Conservation (phyloP, 1,140 invertebrate species). For the Drosophila miranda region DNA sequence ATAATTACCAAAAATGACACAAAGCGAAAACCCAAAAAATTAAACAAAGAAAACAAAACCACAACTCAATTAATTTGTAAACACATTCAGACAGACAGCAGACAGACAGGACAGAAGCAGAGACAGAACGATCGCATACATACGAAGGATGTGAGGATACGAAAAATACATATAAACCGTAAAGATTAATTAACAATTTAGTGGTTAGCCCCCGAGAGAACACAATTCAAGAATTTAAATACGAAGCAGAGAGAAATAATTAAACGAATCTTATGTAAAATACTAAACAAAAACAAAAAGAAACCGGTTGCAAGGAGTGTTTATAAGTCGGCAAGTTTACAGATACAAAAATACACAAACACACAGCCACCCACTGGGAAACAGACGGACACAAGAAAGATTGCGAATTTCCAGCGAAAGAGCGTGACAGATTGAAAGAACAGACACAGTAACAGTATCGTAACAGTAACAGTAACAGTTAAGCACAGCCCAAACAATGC, state of each 20-base stretch:
- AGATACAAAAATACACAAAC: conserved; percentile 5
- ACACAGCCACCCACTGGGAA: neutral
- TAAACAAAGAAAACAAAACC: neutral
- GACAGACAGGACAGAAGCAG: neutral
- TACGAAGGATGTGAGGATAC: conserved; percentile 27
- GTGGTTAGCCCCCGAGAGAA: conserved; percentile 39
- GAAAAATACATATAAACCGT: conserved; percentile 37
- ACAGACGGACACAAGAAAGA: conserved; percentile 3
- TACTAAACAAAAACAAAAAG: conserved; percentile 31
- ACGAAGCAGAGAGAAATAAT: conserved; percentile 38
- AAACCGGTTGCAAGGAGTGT: neutral
- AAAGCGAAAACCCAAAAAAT: neutral
- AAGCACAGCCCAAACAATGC: neutral
- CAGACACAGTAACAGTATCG: conserved; percentile 9
- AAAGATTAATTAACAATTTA: conserved; percentile 42
- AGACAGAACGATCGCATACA: neutral
- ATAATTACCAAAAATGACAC: conserved; percentile 23
- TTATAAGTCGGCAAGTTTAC: conserved; percentile 38
- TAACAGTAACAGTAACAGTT: conserved; percentile 4
- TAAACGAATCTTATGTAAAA: conserved; percentile 49
- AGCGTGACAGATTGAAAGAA: too few relatives aligned
- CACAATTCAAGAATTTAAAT: conserved; percentile 44
- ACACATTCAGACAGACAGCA: conserved; percentile 3
- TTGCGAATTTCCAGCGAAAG: neutral
- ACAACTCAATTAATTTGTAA: conserved; percentile 48